Evolutionary conservation across 2,888 invertebrate species (phyloP).

Genomic region (Cyaniris semiargus): DNA sequence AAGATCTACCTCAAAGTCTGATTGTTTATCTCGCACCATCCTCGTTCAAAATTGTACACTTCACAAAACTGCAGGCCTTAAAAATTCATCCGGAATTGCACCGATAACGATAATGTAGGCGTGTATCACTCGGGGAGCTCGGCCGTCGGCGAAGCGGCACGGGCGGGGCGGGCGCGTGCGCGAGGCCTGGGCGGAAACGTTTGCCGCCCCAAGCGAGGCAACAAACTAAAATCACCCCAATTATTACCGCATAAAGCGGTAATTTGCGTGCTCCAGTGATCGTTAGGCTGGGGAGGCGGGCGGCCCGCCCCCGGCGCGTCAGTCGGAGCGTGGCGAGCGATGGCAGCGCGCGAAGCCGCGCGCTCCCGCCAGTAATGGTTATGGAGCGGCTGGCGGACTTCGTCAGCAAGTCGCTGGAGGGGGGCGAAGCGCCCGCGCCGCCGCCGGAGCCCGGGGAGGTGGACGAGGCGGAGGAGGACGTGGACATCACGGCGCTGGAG

Average conservation of each 20-base stretch:
- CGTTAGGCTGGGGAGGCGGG: conserved; percentile 60
- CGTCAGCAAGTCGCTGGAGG: conserved; percentile 92
- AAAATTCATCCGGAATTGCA: conserved; percentile 66
- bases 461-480: conserved; percentile 67
- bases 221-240: conserved; percentile 44
- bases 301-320: conserved; percentile 57
- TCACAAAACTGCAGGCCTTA: conserved; percentile 63
- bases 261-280: conserved; percentile 38
- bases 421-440: conserved; percentile 74
- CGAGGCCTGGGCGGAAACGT: conserved; percentile 62
- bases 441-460: conserved; percentile 73
- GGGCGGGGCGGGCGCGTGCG: conserved; percentile 71
- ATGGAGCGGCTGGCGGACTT: conserved; percentile 96
- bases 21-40: neutral
- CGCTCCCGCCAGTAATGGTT: conserved; percentile 74
- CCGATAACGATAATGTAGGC: conserved; percentile 76
- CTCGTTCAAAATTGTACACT: conserved; percentile 39
- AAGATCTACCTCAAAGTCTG: neutral
- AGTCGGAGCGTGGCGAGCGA: conserved; percentile 65
- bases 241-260: conserved; percentile 36
- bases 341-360: conserved; percentile 68
- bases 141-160: conserved; percentile 48
- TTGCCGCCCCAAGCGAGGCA: conserved; percentile 53
- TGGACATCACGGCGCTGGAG: conserved; percentile 74
- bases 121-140: conserved; percentile 62